Evolutionary conservation across 2,888 invertebrate genomes (phyloP), one percentile per base, ranked within the genome.

Genomic region (Horisme vitalbata): DNA sequence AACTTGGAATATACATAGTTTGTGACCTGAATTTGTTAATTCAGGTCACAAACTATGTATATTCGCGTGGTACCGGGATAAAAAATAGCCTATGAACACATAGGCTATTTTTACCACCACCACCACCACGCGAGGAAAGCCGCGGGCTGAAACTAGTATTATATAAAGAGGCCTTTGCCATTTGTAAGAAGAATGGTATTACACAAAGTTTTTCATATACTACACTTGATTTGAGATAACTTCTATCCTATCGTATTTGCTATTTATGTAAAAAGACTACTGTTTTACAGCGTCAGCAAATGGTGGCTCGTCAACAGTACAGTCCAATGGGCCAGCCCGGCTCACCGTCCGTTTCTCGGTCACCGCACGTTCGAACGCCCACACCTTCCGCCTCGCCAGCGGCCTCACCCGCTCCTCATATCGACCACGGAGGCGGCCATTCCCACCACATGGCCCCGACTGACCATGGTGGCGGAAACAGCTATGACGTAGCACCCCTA

Each of bases 331-430:
- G 88, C 4, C 91, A 91, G 47, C 92, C 93, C 0, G 82, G 89
- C 30, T 92, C 93, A 0, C 93, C 93, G 1, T 81, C 82, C 0
- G 81, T 91, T 55, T 76, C 91, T 1, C 82, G 92, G 20, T 91
- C 92, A 24, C 92, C 91, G n/a, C 91, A 88, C 57, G 87, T 91
- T 50, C 48, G 45, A 13, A 83, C 86, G 24, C 86, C 84, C 38
- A 83, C 86, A 2, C 83, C 88, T 1, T 66, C 71, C 9, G 83
- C 85, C 4, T 82, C 84, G 2, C 81, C 84, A 46, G 77, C 89
- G 63, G 77, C 91, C 39, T 85, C 87, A 1, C 85, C 87, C 41
- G 82, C 83, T 24, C 77, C 76, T 48, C 60, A 73, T 49, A 66
- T 63, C 24, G 77, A 75, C 47, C 75, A 72, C 59, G 77, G 73